Base-by-base conservation (phyloP, 1,140 invertebrate species). In the Lepeophtheirus salmonis region DNA sequence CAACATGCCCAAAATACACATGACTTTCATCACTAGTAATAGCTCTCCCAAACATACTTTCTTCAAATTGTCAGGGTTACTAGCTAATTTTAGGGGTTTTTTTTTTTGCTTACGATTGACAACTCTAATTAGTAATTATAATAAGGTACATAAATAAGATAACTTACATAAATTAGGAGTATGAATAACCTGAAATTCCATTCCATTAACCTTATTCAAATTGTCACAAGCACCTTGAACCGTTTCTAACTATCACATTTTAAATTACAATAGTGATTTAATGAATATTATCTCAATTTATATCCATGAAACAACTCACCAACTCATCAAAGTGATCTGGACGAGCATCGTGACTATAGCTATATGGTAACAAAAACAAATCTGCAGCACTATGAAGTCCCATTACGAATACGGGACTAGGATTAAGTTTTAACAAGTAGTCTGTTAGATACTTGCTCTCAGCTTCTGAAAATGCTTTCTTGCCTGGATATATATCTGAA, bases 401-500 rank as follows among this genome's bases (percentile, higher is more conserved):
- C 16, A 17, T 16, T 20, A 41, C 57, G 18, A 59, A 16, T 12
- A 50, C 57, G 3, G 57, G 57, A 50, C 18, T 23, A 3, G 57
- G 57, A n/a, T 48, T 18, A 13, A 59, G 57, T 6, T 16, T 41
- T n/a, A 17, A 16, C 2, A 50, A 18, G 30, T 41, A 59, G 49
- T 59, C 30, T 18, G 17, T 48, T 18, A 59, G 51, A 41, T 59
- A 16, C 30, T 20, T 13, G 13, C 18, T 59, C 48, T 59, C 57
- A 22, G 50, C 23, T 22, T 59, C 57, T 26, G 71, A 72, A 56
- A 70, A 69, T 4, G 71, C 53, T 13, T 68, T 63, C 70, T 69
- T 71, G 24, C 74, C 74, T 61, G 77, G 62, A 73, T 72, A 55
- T 21, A 64, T 67, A 22, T 66, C 75, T 70, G 41, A 66, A 63